Evolutionary conservation across 2,113 vertebrate species (phyloP), one percentile per base, ranked within the genome.

Genomic region (Notothenia rossii): DNA sequence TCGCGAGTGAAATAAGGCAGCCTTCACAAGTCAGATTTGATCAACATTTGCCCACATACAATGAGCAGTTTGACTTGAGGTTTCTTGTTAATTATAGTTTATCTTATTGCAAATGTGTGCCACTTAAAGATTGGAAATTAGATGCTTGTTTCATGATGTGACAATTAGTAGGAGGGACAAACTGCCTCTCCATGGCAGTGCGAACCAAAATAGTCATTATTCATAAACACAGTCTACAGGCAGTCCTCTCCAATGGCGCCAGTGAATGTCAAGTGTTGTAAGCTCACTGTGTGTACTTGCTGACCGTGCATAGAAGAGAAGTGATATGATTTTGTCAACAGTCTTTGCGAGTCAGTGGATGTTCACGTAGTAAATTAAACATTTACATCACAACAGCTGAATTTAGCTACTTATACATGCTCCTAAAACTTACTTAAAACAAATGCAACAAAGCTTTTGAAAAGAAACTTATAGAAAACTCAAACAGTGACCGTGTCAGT

Each of bases 271-370:
- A 60, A 55, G 66, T 49, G 36, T 29, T 51, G 15, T 77, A 65
- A 81, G 62, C 46, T 88, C 33, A 67, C 51, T 72, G 62, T 63
- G 73, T 85, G 61, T 77, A 56, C 78, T 78, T 74, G 65, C 64
- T 82, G 75, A 84, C 64, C 22, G 13, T 69, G 63, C 48, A 58
- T 8, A 59, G 71, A 46, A 59, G 79, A 71, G 10, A 72, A 40
- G 79, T 14, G 40, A 71, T 83, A 63, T 51, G 71, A 76, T 77
- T 84, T 72, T 0, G 17, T 77, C 54, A 81, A n/a, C 64, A 69
- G 62, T 62, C 82, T 86, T 63, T 79, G 50, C 86, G 88, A 90
- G 72, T 89, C 87, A 79, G 17, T 48, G 46, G 49, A 18, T 69
- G 71, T 79, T 79, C 55, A 77, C 14, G 15, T 56, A 68, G 45